A percentile compares a stretch with the other conserved stretches of the same genome.
Conservation (phyloP, 2,797 vertebrate species). For the Lophotriccus pileatus region DNA sequence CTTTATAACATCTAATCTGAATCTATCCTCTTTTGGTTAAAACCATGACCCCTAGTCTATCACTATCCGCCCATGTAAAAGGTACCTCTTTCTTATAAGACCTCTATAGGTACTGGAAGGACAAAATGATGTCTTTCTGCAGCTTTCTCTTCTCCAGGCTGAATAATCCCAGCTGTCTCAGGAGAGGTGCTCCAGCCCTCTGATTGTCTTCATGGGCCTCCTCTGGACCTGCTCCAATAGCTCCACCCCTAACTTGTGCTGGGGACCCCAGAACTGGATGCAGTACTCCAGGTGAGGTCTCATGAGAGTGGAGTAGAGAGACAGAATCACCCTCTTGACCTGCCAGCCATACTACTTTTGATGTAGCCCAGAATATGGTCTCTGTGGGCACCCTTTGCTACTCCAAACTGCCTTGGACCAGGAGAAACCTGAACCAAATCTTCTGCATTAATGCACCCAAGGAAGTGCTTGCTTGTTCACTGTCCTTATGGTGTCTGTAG, state of each 20-base stretch:
- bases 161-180: neutral
- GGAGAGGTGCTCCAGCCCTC: neutral
- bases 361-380: neutral
- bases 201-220: neutral
- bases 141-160: neutral
- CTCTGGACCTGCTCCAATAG: neutral
- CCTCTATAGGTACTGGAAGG: neutral
- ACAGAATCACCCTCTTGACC: neutral
- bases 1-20: neutral
- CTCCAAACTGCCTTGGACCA: neutral
- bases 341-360: neutral
- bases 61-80: neutral
- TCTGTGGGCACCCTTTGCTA: neutral
- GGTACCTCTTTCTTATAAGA: neutral
- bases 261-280: neutral
- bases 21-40: neutral
- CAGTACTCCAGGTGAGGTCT: neutral
- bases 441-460: neutral
- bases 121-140: neutral
- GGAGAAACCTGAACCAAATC: neutral
- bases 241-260: neutral
- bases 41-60: neutral
- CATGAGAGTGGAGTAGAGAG: neutral
- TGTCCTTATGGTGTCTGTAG: neutral
- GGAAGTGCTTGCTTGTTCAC: accelerated